Evolutionary conservation across 2,888 invertebrate species (phyloP).

Genomic region (Drosophila monieri): DNA sequence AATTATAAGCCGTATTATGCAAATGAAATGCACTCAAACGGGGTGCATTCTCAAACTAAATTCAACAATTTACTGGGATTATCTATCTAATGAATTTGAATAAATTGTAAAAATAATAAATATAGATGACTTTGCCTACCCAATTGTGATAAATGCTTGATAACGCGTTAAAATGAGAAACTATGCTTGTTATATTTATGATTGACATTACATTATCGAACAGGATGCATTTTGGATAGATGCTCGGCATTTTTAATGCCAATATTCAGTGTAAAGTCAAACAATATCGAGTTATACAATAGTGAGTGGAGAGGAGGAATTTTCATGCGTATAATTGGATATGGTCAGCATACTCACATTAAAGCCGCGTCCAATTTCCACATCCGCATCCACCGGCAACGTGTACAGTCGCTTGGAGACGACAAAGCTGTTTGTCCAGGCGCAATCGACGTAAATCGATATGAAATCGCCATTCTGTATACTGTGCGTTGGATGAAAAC

Average conservation of each 20-base stretch:
- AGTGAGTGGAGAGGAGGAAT: background rate
- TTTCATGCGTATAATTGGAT: background rate
- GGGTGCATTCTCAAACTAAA: no score
- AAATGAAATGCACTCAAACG: background rate
- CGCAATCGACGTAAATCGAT: constrained; percentile 83
- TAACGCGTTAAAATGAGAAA: no score
- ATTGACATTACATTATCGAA: no score
- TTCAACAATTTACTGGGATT: background rate
- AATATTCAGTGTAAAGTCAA: no score
- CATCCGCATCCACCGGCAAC: constrained; percentile 82
- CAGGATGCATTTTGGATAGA: no score
- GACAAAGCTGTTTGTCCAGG: constrained; percentile 84
- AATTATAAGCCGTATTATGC: background rate
- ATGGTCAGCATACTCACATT: constrained; percentile 79
- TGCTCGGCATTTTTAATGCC: no score
- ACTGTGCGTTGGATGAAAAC: constrained; percentile 60
- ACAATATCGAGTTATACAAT: background rate
- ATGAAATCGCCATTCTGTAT: constrained; percentile 84
- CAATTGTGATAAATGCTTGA: no score
- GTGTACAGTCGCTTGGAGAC: constrained; percentile 83
- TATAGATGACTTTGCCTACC: no score
- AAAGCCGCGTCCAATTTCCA: constrained; percentile 83
- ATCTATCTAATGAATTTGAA: background rate
- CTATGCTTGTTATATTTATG: no score
- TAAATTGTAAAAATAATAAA: no score